Conservation (phyloP, 2,888 invertebrate genomes). For the Protophormia terraenovae region DNA sequence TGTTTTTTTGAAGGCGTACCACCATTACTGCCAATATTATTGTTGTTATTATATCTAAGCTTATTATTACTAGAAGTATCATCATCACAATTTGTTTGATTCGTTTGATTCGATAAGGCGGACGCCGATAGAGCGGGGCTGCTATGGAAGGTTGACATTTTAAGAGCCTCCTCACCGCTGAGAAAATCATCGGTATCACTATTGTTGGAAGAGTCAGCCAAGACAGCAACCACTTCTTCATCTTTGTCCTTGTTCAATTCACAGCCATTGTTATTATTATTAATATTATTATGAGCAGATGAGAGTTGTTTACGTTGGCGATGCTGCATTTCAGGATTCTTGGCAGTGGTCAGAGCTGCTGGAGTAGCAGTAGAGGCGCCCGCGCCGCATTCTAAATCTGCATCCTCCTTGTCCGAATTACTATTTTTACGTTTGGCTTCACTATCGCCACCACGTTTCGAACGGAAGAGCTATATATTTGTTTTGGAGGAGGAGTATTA, state of each 20-base stretch:
- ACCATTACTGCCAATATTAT: constrained; percentile 57
- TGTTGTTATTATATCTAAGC: constrained; percentile 67
- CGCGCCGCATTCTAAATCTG: constrained; percentile 70
- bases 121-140: constrained; percentile 74
- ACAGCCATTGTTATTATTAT: constrained; percentile 71
- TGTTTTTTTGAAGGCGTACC: constrained; percentile 49
- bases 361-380: constrained; percentile 71
- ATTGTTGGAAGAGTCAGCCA: constrained; percentile 51
- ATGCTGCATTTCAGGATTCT: constrained; percentile 77
- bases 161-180: constrained; percentile 72
- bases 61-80: constrained; percentile 70
- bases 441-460: constrained; percentile 73
- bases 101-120: constrained; percentile 77
- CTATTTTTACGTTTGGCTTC: constrained; percentile 79
- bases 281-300: constrained; percentile 69
- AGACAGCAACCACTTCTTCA: constrained; percentile 66
- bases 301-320: constrained; percentile 78
- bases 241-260: constrained; percentile 67
- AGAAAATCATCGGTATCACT: constrained; percentile 74
- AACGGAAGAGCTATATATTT: constrained; percentile 70
- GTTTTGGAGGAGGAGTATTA: background rate
- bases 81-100: constrained; percentile 77
- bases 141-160: constrained; percentile 73
- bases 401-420: constrained; percentile 75
- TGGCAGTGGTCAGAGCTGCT: constrained; percentile 53